phyloP scores from a whole-genome alignment of 2,888 invertebrate genomes.

The Brachypalpus laphriformis region DNA sequence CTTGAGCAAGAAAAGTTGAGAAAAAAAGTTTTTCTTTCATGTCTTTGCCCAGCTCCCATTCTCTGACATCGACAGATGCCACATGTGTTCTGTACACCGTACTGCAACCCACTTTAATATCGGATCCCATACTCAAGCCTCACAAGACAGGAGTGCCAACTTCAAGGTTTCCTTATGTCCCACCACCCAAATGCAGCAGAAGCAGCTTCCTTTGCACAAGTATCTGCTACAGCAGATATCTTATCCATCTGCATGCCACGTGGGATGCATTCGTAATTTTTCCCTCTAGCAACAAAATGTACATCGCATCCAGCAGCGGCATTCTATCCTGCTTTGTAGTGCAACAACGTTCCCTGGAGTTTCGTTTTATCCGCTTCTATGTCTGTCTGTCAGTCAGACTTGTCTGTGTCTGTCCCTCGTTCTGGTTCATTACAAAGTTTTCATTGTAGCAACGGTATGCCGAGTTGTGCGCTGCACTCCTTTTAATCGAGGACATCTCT shows the following conservation, averaged over 20 bases:
- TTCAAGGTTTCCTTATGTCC: slow-evolving; percentile 38
- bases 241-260: slow-evolving; percentile 65
- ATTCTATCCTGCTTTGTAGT: neutral
- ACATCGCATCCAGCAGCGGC: neutral
- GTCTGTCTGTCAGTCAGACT: slow-evolving; percentile 29
- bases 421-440: slow-evolving; percentile 61
- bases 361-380: neutral
- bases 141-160: slow-evolving; percentile 22
- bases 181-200: neutral
- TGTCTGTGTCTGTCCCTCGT: slow-evolving; percentile 16
- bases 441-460: neutral
- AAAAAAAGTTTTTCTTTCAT: neutral
- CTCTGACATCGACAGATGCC: slow-evolving; percentile 62
- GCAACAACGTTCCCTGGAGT: slow-evolving; percentile 19
- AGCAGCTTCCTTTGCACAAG: neutral
- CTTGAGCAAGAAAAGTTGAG: slow-evolving; percentile 42
- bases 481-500: slow-evolving; percentile 56
- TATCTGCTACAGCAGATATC: slow-evolving; percentile 17
- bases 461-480: neutral
- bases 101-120: slow-evolving; percentile 30
- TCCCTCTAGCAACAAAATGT: slow-evolving; percentile 32
- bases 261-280: slow-evolving; percentile 64
- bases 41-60: neutral
- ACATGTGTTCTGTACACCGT: slow-evolving; percentile 36
- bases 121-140: slow-evolving; percentile 29